Percentiles rank a stretch among this genome's conserved stretches.
phyloP scores from a whole-genome alignment of 2,888 invertebrate species.

The Quadroppia sp. region DNA sequence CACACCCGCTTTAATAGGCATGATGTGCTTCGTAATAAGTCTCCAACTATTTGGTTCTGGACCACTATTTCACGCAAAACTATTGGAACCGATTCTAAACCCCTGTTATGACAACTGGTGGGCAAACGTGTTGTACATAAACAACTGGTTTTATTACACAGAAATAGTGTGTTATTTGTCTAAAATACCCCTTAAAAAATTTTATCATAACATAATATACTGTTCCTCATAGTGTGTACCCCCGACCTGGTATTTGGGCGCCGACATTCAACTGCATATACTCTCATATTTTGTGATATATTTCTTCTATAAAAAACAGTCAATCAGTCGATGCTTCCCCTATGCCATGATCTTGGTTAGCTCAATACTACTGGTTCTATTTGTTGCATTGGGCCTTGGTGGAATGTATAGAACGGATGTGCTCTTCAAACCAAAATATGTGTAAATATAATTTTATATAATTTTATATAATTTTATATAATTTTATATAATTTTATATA shows the following conservation, averaged over 20 bases:
- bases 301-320: conserved; percentile 25
- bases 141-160: conserved; percentile 5
- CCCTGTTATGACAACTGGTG: conserved; percentile 39
- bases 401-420: conserved; percentile 5
- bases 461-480: too few species aligned
- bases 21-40: conserved; percentile 36
- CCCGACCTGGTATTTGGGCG: conserved; percentile 34
- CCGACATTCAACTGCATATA: conserved; percentile 40
- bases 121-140: conserved; percentile 26
- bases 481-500: too few species aligned
- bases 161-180: conserved; percentile 3
- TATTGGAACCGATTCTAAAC: background rate
- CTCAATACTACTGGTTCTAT: background rate
- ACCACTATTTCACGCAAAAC: conserved; percentile 37
- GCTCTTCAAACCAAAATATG: conserved; percentile 16
- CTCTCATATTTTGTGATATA: conserved; percentile 24
- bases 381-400: background rate
- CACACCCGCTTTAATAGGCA: conserved; percentile 36
- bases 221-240: conserved; percentile 10
- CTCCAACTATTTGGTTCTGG: conserved; percentile 31
- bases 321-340: background rate
- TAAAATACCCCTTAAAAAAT: background rate
- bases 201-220: background rate
- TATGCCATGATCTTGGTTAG: conserved; percentile 5
- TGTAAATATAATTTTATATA: too few species aligned